These are phyloP conservation scores for Araneus ventricosus DNA, from an alignment of 1,140 invertebrate genomes.

Conservation along the genomic window DNA sequence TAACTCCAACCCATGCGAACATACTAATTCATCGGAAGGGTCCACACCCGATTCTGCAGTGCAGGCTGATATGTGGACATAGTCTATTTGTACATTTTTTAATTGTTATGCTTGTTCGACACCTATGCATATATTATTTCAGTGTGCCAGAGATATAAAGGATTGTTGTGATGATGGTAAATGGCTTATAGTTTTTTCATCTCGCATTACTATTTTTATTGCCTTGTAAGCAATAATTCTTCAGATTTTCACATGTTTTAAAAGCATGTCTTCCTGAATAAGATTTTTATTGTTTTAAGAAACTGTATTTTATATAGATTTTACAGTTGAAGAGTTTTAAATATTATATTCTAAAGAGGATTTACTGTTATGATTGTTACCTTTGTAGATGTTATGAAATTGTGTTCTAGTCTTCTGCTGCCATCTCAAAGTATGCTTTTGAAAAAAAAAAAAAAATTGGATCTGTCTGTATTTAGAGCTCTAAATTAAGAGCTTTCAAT, in stretches of 20 bases:
- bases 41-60: conserved; percentile 60
- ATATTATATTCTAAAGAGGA: conserved; percentile 11
- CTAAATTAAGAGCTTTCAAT: neutral
- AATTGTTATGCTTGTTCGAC: neutral
- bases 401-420: conserved; percentile 17
- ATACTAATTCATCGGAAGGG: neutral
- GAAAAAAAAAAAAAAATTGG: neutral
- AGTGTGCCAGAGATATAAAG: neutral
- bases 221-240: neutral
- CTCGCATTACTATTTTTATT: neutral
- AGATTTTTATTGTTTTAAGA: neutral
- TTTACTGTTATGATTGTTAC: conserved; percentile 25
- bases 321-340: conserved; percentile 19
- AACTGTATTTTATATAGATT: conserved; percentile 28
- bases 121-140: neutral
- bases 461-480: neutral
- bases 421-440: conserved; percentile 23
- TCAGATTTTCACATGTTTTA: conserved; percentile 1
- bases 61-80: conserved; percentile 39
- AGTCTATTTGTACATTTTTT: neutral
- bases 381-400: conserved; percentile 32
- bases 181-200: neutral
- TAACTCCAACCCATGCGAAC: neutral
- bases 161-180: neutral
- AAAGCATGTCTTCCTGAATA: neutral